A percentile compares a stretch with the other conserved stretches of the same genome.
phyloP scores from a whole-genome alignment of 2,113 vertebrate genomes.

The Willisornis vidua region DNA sequence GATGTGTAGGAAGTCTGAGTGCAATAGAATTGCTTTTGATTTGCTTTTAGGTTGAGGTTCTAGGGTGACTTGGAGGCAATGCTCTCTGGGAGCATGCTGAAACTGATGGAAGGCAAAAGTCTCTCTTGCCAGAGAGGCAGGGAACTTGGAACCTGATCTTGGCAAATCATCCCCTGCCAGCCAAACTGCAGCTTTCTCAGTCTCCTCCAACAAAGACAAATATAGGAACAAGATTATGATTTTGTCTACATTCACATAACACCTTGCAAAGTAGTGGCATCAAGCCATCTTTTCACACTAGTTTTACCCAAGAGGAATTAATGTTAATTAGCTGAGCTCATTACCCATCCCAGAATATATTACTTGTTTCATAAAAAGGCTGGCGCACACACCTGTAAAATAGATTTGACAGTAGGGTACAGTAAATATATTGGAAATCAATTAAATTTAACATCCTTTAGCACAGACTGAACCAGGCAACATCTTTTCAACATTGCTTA shows the following conservation, averaged over 20 bases:
- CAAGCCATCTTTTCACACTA: slow-evolving; percentile 26
- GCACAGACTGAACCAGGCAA: background rate
- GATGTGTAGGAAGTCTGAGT: background rate
- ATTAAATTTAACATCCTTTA: slow-evolving; percentile 16
- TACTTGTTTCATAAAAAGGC: slow-evolving; percentile 23
- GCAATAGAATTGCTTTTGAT: slow-evolving; percentile 26
- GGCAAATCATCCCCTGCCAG: slow-evolving; percentile 42
- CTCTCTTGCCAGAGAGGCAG: slow-evolving; percentile 3
- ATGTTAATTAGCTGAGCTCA: slow-evolving; percentile 28
- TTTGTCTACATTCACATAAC: slow-evolving; percentile 27
- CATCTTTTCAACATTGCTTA: background rate
- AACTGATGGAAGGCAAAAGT: slow-evolving; percentile 22
- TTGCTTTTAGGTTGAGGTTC: slow-evolving; percentile 2
- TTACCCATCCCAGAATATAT: slow-evolving; percentile 3
- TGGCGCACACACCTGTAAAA: slow-evolving; percentile 21
- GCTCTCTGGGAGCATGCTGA: background rate
- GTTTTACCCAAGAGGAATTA: slow-evolving; percentile 36
- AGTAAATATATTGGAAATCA: slow-evolving; percentile 14
- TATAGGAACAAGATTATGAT: slow-evolving; percentile 37
- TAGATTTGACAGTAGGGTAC: background rate
- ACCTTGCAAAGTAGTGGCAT: slow-evolving; percentile 37
- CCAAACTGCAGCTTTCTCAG: slow-evolving; percentile 25
- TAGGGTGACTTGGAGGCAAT: background rate
- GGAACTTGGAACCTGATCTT: slow-evolving; percentile 52
- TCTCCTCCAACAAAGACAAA: slow-evolving; percentile 27